These are phyloP conservation scores for Neoaliturus tenellus DNA, from an alignment of 2,888 invertebrate species.

Conservation along the genomic window DNA sequence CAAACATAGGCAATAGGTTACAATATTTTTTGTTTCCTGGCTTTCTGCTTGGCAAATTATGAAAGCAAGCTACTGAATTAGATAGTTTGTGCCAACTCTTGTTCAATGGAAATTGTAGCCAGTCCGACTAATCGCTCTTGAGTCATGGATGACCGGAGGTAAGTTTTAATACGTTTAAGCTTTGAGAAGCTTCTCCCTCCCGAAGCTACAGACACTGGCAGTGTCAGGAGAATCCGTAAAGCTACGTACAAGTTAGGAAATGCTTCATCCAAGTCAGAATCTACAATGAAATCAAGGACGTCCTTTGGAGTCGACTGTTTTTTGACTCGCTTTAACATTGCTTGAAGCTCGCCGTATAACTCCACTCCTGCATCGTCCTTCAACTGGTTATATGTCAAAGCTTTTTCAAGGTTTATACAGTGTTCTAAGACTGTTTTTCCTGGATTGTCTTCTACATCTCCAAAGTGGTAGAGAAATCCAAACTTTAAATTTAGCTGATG, in stretches of 20 bases:
- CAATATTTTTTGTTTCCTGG: neutral
- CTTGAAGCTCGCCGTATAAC: no score
- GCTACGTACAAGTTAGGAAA: conserved; percentile 2
- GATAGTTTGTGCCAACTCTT: conserved; percentile 40
- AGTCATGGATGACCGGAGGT: conserved; percentile 31
- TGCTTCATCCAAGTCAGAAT: neutral
- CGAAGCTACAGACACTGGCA: conserved; percentile 62
- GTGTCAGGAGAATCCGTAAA: conserved; percentile 62
- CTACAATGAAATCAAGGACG: no score
- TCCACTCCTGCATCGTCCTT: no score
- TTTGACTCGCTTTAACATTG: no score
- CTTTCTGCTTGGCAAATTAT: neutral
- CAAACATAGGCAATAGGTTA: no score
- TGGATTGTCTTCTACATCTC: neutral
- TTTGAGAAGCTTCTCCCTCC: conserved; percentile 64
- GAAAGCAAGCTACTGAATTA: neutral
- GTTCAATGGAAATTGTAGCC: conserved; percentile 59
- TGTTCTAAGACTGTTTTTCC: no score
- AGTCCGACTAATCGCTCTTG: conserved; percentile 54
- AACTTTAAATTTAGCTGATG: neutral
- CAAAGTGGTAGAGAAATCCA: neutral
- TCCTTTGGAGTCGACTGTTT: no score
- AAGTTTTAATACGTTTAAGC: conserved; percentile 63
- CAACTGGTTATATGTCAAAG: no score
- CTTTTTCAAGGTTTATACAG: no score